Percentiles rank a stretch among this genome's conserved stretches.
Conservation (phyloP, 35 echinoderm and acorn worm genomes). For the Eucidaris tribuloides region DNA sequence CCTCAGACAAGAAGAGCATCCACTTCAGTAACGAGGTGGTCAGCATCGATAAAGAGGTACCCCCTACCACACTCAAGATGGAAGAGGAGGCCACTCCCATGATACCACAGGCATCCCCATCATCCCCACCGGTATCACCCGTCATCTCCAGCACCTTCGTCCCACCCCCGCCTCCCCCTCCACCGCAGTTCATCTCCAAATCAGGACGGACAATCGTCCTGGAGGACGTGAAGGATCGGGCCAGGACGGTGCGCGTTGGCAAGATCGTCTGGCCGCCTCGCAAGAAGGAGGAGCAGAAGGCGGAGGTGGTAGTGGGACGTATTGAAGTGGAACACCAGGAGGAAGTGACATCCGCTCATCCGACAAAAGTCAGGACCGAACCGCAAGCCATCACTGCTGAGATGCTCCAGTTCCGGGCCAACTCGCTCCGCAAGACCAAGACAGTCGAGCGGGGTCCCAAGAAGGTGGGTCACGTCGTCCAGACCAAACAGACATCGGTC, state of each 20-base stretch:
- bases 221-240: conserved; percentile 29
- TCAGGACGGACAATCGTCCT: neutral
- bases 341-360: neutral
- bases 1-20: conserved; percentile 25
- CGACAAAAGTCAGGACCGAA: no score
- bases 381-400: neutral
- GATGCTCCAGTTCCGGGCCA: conserved; percentile 7
- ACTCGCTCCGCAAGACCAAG: neutral
- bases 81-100: conserved; percentile 3
- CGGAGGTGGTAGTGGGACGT: neutral
- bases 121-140: conserved; percentile 12
- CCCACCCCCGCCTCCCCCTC: conserved; percentile 26
- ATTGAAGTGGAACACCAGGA: neutral
- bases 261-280: conserved; percentile 53
- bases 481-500: neutral
- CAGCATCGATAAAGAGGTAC: conserved; percentile 21
- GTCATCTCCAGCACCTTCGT: neutral
- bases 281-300: neutral
- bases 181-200: neutral
- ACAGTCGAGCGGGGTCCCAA: neutral
- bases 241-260: conserved; percentile 23
- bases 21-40: conserved; percentile 35
- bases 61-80: no score
- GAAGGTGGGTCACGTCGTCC: neutral
- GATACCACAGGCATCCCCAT: neutral